Percentiles rank a stretch among this genome's conserved stretches.
These are phyloP conservation scores for Cnemophilus loriae DNA, from an alignment of 2,113 vertebrate genomes.

Conservation along the genomic window DNA sequence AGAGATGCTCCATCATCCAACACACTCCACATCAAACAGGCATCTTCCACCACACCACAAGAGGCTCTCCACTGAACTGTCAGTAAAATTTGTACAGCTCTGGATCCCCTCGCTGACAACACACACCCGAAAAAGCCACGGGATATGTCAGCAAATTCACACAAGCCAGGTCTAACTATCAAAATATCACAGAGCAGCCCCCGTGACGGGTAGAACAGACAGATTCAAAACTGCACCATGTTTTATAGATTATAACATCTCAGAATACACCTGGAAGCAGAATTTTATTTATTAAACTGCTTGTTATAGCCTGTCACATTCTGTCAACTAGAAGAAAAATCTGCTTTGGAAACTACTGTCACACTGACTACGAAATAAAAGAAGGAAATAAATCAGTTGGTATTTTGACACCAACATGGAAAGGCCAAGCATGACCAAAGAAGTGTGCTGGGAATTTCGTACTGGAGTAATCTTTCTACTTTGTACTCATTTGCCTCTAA, in stretches of 20 bases:
- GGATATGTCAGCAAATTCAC: background rate
- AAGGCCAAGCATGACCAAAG: background rate
- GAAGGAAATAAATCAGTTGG: background rate
- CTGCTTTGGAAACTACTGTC: background rate
- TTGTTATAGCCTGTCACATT: slow-evolving; percentile 14
- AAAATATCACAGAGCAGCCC: background rate
- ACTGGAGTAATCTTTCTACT: background rate
- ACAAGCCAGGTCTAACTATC: background rate
- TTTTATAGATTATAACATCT: slow-evolving; percentile 38
- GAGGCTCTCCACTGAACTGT: background rate
- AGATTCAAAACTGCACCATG: background rate
- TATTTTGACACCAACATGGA: background rate
- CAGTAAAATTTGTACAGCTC: background rate
- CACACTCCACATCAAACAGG: background rate
- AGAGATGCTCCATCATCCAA: background rate
- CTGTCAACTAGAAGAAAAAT: slow-evolving; percentile 39
- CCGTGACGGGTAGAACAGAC: background rate
- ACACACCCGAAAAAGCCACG: background rate
- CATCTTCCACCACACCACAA: background rate
- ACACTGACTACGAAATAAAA: background rate
- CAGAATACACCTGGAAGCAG: background rate
- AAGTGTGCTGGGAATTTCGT: background rate
- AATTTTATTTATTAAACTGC: slow-evolving; percentile 46
- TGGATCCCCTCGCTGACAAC: background rate
- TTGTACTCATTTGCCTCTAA: background rate